Evolutionary conservation across 2,113 vertebrate genomes (phyloP), one percentile per base, ranked within the genome.

Genomic region (Butorides virescens): DNA sequence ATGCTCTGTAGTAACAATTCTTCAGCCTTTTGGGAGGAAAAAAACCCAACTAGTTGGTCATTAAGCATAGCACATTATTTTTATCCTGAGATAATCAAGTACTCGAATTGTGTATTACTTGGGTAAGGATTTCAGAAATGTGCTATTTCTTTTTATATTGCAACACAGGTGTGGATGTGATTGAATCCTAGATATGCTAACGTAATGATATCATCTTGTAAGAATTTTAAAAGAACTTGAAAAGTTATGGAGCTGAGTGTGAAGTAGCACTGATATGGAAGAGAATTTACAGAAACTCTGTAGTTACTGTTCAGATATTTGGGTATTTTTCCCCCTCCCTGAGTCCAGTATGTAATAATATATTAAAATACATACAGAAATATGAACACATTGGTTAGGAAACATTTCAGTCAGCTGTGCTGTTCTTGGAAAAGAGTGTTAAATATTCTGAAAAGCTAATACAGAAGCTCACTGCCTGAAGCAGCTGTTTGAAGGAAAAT

Each of bases 331-430:
- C 6, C 44, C 7, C 44, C 7, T 6, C 32, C 9, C 16, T 1
- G 7, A 63, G 21, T 72, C 13, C 9, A 46, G 36, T 65, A 7
- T 47, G 7, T 59, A 47, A 20, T 7, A n/a, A 5, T 20, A 11
- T 15, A 17, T 73, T 73, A 6, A 34, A 25, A 62, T 73, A 29
- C 9, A 9, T 34, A 5, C 10, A 39, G 39, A 88, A 79, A 36
- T 58, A 46, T 1, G 14, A 78, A 36, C 11, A 11, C 1, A 1
- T 37, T 1, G 1, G 12, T 76, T 80, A 30, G 50, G 44, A 65
- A 70, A 32, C 8, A 13, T 19, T 75, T 70, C 13, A 4, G 26
- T 63, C 26, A 29, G 9, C 67, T 91, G 21, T 36, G 30, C 22
- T 78, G 29, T 22, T 91, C 13, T 14, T 83, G 47, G 59, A 37